Base-by-base conservation (phyloP, 2,888 invertebrate species). In the Pseudeuparius sepicola region DNA sequence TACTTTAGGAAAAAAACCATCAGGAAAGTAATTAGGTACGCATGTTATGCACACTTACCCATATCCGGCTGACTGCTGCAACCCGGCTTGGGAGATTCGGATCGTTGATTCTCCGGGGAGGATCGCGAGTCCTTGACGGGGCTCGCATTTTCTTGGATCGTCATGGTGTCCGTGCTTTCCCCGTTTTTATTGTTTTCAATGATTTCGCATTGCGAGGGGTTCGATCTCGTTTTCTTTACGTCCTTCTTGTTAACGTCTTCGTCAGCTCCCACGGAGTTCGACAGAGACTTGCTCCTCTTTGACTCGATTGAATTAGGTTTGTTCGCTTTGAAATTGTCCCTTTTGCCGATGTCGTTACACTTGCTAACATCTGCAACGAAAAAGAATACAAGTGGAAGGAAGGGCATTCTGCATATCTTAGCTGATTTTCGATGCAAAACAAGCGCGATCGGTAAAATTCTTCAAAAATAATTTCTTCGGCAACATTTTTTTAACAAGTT, bases 21-120 rank as follows among this genome's bases (percentile, higher is more conserved):
- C n/a, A n/a, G n/a, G n/a, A n/a, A n/a, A n/a, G n/a, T n/a, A n/a
- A n/a, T n/a, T n/a, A n/a, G n/a, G n/a, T n/a, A n/a, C n/a, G n/a
- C n/a, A n/a, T n/a, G n/a, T n/a, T n/a, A n/a, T n/a, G n/a, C n/a
- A n/a, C n/a, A n/a, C n/a, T 48, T 48, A 59, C 60, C 59, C 34
- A 54, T 49, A 49, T 59, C 59, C 23, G 50, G 55, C 41, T 60
- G 59, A 39, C 50, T 56, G 41, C 61, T 60, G 32, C 59, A 59
- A 33, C 60, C 58, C 3, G 61, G 59, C 41, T 60, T 58, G 0
- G 61, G 61, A 1, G 61, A 61, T n/a, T 56, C 58, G 1, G 52
- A 49, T 33, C 54, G 44, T 15, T 48, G 49, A 34, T 50, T 53
- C 31, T 59, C 59, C 5, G 55, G 50, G 3, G 55, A 54, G 3